Conservation (phyloP, 2,797 vertebrate genomes). For the Erpetoichthys calabaricus region DNA sequence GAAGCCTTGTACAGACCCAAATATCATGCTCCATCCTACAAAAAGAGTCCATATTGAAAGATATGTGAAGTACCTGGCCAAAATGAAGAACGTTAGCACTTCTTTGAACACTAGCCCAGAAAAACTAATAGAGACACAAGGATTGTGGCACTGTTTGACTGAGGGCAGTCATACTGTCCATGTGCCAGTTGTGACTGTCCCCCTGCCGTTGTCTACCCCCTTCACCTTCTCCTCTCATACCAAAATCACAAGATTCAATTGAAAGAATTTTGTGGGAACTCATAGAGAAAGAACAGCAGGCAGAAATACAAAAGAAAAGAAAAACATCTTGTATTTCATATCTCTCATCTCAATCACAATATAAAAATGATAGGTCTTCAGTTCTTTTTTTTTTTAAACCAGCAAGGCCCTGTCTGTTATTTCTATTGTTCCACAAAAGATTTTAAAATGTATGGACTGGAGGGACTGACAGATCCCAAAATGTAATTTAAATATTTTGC, state of each 20-base stretch:
- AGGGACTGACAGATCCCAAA: slow-evolving; percentile 12
- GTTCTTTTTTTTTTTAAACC: slow-evolving; percentile 6
- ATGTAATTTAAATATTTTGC: no score
- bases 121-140: slow-evolving; percentile 16
- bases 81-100: slow-evolving; percentile 9
- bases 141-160: slow-evolving; percentile 14
- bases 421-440: slow-evolving; percentile 16
- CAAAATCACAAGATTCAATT: slow-evolving; percentile 1
- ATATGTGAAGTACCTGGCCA: slow-evolving; percentile 13
- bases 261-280: slow-evolving; percentile 10
- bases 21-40: slow-evolving; percentile 17
- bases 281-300: slow-evolving; percentile 6
- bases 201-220: no score
- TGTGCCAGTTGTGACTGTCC: slow-evolving; percentile 11
- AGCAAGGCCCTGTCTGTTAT: slow-evolving; percentile 4
- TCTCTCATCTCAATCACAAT: slow-evolving; percentile 8
- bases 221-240: background rate
- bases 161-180: slow-evolving; percentile 6
- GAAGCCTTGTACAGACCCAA: slow-evolving; percentile 10
- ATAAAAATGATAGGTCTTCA: slow-evolving; percentile 9
- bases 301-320: slow-evolving; percentile 3
- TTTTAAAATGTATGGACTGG: background rate
- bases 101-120: slow-evolving; percentile 17
- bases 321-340: slow-evolving; percentile 7
- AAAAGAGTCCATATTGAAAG: slow-evolving; percentile 12